Base-by-base conservation (phyloP, 2,888 invertebrate genomes). In the Rotaria macrura region DNA sequence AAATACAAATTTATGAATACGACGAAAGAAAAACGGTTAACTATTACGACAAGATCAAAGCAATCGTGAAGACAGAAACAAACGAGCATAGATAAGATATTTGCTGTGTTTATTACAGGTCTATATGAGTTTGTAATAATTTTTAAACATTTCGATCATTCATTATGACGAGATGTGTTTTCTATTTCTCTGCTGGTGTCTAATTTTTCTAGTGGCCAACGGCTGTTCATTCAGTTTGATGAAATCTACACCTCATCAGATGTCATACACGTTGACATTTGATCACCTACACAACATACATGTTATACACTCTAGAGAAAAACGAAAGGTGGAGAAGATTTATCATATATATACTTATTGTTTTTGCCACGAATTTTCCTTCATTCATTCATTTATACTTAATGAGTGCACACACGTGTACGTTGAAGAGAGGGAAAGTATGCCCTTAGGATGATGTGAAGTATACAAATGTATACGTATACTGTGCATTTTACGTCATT, bases 181-280 rank as follows among this genome's bases (percentile, higher is more conserved):
- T 14, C n/a, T n/a, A n/a, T 57, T 14, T 29, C 55, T 57, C 55
- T 57, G 55, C 12, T 57, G 55, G 55, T n/a, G 55, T 57, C 55
- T 57, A 57, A 57, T 57, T 57, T 57, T 57, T 57, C n/a, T 57
- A 57, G n/a, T 57, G 55, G n/a, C 55, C 55, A 57, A 57, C 55
- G 55, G 55, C 55, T 57, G 55, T 57, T n/a, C 55, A 57, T 57
- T 57, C n/a, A 25, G n/a, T 57, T 57, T 20, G 29, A 57, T 57
- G 55, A 57, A 57, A 57, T 57, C 55, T 57, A 14, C 55, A 57
- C 55, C 55, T 57, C 55, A 57, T 57, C 55, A 57, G 55, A 25
- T 29, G 14, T 57, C 6, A 25, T 29, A 29, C 10, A 57, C 25
- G 29, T 57, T 29, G n/a, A 57, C 29, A 57, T n/a, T 25, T 57